phyloP scores from a whole-genome alignment of 2,888 invertebrate species.

The Brassicogethes aeneus region DNA sequence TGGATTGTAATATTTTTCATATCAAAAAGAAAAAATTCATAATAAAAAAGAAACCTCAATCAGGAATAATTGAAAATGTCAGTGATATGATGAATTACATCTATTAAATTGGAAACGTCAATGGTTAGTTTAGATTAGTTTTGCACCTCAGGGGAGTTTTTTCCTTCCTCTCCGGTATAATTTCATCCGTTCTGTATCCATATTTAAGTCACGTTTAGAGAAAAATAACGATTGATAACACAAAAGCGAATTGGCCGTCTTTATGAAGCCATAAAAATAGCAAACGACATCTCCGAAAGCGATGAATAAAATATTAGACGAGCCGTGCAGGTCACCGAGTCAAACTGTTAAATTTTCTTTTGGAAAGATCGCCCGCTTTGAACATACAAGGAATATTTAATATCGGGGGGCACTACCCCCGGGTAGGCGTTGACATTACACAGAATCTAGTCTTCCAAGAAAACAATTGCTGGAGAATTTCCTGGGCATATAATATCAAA shows the following conservation, averaged over 20 bases:
- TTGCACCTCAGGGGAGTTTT: constrained; percentile 13
- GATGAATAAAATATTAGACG: constrained; percentile 27
- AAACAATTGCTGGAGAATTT: no score
- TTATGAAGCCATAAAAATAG: constrained; percentile 27
- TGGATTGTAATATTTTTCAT: no score
- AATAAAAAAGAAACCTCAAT: no score
- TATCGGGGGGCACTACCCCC: no score
- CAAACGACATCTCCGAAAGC: constrained; percentile 19
- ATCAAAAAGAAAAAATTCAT: no score
- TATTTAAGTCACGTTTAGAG: constrained; percentile 30
- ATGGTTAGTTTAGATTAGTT: constrained; percentile 18
- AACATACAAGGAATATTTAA: neutral
- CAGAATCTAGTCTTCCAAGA: no score
- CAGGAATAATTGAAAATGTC: neutral
- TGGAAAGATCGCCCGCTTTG: neutral
- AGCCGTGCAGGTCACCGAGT: neutral
- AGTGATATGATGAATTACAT: constrained; percentile 18
- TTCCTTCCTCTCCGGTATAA: constrained; percentile 7
- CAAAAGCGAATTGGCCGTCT: constrained; percentile 29
- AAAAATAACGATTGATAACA: constrained; percentile 34
- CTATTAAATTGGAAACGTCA: constrained; percentile 23
- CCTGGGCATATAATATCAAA: no score
- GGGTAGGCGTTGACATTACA: no score
- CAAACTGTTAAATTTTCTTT: neutral
- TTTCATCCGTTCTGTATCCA: constrained; percentile 13